Percentiles rank a stretch among this genome's conserved stretches.
Conservation (phyloP, 1,140 invertebrate species). For the Megalopta genalis region DNA sequence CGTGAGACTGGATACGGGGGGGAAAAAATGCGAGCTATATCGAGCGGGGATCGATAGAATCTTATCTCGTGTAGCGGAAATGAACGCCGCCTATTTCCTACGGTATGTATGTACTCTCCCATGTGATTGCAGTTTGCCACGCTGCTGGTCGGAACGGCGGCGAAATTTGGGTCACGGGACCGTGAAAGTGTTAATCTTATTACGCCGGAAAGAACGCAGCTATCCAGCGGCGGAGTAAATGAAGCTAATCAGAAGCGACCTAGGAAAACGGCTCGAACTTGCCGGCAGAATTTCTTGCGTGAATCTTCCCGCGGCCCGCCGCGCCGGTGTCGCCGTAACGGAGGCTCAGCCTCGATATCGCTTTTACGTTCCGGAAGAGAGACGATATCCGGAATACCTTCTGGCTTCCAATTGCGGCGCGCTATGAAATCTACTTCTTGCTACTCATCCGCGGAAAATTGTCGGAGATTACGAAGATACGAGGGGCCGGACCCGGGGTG, state of each 20-base stretch:
- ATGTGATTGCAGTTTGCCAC: too few species aligned
- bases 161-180: too few species aligned
- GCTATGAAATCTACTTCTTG: conserved; percentile 33
- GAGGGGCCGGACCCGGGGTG: background rate
- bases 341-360: conserved; percentile 6
- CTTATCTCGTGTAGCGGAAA: too few species aligned
- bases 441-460: conserved; percentile 36
- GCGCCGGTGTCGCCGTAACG: too few species aligned
- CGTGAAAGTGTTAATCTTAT: too few species aligned
- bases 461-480: conserved; percentile 28
- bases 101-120: too few species aligned
- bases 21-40: too few species aligned
- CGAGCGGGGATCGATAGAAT: too few species aligned
- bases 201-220: background rate
- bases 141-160: too few species aligned
- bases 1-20: too few species aligned
- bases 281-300: background rate
- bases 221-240: background rate
- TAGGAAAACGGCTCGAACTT: background rate
- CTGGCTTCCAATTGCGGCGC: conserved; percentile 20
- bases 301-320: background rate
- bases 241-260: background rate
- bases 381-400: conserved; percentile 29
- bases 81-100: too few species aligned
- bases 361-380: conserved; percentile 17